Evolutionary conservation across 2,797 vertebrate genomes (phyloP).

Genomic region (Sebastes melanostomus): DNA sequence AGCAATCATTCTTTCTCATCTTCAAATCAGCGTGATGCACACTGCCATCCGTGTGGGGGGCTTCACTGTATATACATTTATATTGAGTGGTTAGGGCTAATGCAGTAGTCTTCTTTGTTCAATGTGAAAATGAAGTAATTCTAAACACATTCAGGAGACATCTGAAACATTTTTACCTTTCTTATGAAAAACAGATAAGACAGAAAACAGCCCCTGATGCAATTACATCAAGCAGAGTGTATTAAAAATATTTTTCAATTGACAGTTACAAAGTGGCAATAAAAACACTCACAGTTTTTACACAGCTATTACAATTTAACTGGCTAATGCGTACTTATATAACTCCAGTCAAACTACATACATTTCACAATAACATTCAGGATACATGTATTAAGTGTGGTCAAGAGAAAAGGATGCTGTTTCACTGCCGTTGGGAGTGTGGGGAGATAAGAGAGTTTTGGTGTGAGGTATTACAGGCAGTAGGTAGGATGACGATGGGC

Average conservation of each 20-base stretch:
- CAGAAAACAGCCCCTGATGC: conserved; percentile 12
- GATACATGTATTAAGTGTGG: background rate
- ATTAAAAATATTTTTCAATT: conserved; percentile 12
- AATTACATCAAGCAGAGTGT: conserved; percentile 1
- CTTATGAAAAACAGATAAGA: conserved; percentile 19
- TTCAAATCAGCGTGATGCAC: conserved; percentile 18
- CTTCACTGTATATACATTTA: background rate
- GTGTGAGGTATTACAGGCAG: background rate
- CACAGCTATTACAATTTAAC: background rate
- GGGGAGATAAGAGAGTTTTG: background rate
- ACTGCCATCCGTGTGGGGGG: background rate
- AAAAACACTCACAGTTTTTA: background rate
- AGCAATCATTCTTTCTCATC: conserved; percentile 24
- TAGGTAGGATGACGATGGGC: background rate
- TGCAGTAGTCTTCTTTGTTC: background rate
- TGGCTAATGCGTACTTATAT: background rate
- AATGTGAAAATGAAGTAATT: conserved; percentile 14
- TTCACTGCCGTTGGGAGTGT: background rate
- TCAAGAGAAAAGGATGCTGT: background rate
- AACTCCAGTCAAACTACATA: background rate
- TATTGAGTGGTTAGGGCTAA: background rate
- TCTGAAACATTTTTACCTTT: background rate
- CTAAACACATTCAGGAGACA: background rate
- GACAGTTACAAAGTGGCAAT: background rate
- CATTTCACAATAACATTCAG: background rate